Conservation (phyloP, 2,113 vertebrate genomes). For the Brienomyrus longianalis region DNA sequence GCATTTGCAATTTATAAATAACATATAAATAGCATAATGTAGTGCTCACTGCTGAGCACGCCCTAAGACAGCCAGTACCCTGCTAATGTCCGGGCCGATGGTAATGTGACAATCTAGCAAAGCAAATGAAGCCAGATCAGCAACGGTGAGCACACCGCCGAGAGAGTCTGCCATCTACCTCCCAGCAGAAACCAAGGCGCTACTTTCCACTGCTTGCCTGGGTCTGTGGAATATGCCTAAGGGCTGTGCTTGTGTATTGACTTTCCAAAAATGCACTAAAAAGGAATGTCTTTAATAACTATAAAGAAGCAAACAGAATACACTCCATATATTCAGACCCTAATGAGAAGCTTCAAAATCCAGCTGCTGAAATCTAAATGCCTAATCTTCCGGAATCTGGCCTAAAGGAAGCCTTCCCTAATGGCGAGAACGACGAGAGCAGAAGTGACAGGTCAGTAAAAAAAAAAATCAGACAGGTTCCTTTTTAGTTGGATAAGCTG, state of each 20-base stretch:
- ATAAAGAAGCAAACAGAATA: not conserved
- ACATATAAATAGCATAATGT: not conserved
- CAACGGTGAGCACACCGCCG: fast-evolving
- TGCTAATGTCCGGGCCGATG: not conserved
- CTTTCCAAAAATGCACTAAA: not conserved
- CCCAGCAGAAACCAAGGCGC: not conserved
- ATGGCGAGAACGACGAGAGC: not conserved
- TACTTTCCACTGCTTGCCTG: not conserved
- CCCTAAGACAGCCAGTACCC: not conserved
- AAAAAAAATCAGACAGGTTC: not conserved
- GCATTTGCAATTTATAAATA: not conserved
- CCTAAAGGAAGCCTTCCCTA: not conserved
- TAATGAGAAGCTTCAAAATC: not conserved
- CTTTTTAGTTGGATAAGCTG: not conserved
- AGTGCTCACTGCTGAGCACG: not conserved
- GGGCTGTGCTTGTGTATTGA: not conserved
- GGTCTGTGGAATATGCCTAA: not conserved
- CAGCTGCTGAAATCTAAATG: not conserved
- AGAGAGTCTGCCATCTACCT: not conserved
- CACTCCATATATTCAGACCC: not conserved
- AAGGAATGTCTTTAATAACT: not conserved
- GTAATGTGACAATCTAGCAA: not conserved
- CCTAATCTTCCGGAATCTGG: not conserved
- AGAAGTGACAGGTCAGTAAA: not conserved
- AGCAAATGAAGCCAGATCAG: not conserved